A percentile compares a stretch with the other conserved stretches of the same genome.
phyloP scores from a whole-genome alignment of 1,140 invertebrate species.

The Ruditapes philippinarum region DNA sequence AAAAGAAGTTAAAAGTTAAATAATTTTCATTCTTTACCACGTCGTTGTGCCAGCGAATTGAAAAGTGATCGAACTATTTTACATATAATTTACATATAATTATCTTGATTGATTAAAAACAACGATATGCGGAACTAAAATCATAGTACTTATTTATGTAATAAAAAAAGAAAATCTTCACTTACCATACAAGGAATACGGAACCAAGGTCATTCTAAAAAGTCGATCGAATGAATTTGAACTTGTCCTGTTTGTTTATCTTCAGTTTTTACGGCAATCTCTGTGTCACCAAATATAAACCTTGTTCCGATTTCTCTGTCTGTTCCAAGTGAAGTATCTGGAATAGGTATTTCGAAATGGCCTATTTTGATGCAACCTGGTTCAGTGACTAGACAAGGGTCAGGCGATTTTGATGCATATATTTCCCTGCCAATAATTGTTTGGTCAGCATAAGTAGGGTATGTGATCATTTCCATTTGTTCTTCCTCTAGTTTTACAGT shows the following conservation, averaged over 20 bases:
- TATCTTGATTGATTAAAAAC: too few species aligned
- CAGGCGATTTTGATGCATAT: background rate
- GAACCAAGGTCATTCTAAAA: background rate
- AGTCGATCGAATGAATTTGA: background rate
- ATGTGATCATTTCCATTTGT: background rate
- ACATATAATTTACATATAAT: too few species aligned
- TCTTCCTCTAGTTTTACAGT: background rate
- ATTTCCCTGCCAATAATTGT: background rate
- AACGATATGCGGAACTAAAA: too few species aligned
- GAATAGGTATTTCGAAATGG: background rate
- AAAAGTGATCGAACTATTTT: too few species aligned
- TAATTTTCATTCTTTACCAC: too few species aligned
- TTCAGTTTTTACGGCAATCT: background rate
- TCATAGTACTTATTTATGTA: too few species aligned
- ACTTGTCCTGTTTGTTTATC: background rate
- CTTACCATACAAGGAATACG: too few species aligned
- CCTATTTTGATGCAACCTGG: background rate
- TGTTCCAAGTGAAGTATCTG: background rate
- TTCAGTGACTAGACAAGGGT: conserved; percentile 2
- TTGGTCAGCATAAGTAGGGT: background rate
- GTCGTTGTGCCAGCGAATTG: too few species aligned
- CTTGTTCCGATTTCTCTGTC: background rate
- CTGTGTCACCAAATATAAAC: conserved; percentile 42
- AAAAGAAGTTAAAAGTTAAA: too few species aligned
- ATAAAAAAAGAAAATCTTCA: too few species aligned